Conservation (phyloP, 1,140 invertebrate species). For the Cydia fagiglandana region DNA sequence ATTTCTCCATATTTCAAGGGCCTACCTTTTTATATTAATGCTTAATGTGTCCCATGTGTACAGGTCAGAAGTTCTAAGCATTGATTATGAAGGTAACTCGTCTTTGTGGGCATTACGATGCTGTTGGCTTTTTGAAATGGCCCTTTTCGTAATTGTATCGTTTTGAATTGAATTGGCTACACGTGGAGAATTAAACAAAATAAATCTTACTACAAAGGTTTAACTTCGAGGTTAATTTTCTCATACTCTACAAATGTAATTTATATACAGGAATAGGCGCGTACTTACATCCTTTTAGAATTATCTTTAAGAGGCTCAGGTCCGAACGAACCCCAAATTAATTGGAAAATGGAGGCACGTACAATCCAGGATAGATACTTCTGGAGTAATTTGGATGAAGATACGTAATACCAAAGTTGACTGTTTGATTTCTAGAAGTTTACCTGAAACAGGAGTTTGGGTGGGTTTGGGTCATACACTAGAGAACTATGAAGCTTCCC, state of each 20-base stretch:
- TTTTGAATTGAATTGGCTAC: too few species aligned
- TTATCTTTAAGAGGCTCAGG: neutral
- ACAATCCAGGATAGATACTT: slow-evolving; percentile 13
- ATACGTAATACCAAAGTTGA: slow-evolving; percentile 1
- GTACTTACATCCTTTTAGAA: neutral
- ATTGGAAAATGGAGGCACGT: slow-evolving; percentile 27
- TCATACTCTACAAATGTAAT: neutral
- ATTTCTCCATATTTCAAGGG: slow-evolving; percentile 7
- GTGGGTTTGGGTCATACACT: neutral
- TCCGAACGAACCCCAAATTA: neutral
- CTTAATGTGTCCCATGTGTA: neutral
- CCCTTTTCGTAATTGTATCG: too few species aligned
- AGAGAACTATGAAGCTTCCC: too few species aligned
- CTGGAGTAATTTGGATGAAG: neutral
- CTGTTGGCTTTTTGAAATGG: neutral
- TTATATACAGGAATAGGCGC: neutral
- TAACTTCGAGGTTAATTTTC: neutral
- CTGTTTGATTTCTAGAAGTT: neutral
- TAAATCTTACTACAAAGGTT: neutral
- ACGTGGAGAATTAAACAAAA: neutral
- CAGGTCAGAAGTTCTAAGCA: neutral
- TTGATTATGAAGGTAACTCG: neutral
- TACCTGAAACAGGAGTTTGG: neutral
- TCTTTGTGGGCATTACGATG: neutral
- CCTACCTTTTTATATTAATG: slow-evolving; percentile 6